A percentile compares a stretch with the other conserved stretches of the same genome.
These are phyloP conservation scores for Syngnathus scovelli DNA, from an alignment of 2,113 vertebrate genomes.

Conservation along the genomic window DNA sequence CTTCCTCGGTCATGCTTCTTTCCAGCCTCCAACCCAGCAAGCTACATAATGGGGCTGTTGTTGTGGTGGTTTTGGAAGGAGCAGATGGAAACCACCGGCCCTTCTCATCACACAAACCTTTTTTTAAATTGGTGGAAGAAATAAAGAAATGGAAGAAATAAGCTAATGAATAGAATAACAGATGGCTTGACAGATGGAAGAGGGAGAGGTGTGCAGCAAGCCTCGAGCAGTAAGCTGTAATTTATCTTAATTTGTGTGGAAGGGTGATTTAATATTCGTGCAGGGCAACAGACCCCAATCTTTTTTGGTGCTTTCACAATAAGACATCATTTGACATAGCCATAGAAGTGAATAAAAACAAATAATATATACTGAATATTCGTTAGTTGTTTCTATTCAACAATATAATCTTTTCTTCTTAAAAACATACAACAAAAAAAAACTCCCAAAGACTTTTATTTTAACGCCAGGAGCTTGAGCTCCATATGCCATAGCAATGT, in stretches of 20 bases:
- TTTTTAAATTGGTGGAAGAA: conserved; percentile 52
- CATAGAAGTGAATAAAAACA: background rate
- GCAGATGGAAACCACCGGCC: conserved; percentile 66
- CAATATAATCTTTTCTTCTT: background rate
- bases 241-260: conserved; percentile 53
- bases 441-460: background rate
- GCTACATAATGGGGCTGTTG: conserved; percentile 70
- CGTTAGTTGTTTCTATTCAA: background rate
- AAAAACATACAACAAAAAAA: background rate
- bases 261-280: conserved; percentile 10
- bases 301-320: background rate
- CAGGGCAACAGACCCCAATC: background rate
- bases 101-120: conserved; percentile 32
- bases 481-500: background rate
- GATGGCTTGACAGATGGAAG: conserved; percentile 36
- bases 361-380: background rate
- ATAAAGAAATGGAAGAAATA: conserved; percentile 58
- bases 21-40: conserved; percentile 27
- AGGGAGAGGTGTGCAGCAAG: conserved; percentile 34
- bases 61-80: conserved; percentile 65
- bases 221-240: conserved; percentile 59
- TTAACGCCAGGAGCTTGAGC: background rate
- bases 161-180: conserved; percentile 55
- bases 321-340: background rate
- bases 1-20: background rate